These are phyloP conservation scores for Yponomeuta malinellus DNA, from an alignment of 2,888 invertebrate species.

Conservation along the genomic window DNA sequence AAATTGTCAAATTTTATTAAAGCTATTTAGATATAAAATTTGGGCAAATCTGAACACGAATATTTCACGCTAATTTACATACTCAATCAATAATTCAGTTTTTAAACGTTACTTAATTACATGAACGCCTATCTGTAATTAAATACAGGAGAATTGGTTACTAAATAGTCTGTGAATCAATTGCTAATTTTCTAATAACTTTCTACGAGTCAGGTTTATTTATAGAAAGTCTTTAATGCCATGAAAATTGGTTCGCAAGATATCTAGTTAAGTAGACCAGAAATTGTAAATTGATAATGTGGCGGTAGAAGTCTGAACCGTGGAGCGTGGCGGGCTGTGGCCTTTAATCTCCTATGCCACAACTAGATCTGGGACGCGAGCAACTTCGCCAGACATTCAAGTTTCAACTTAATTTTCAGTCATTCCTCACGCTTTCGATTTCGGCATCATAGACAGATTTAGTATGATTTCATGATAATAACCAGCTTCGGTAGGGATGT, in stretches of 20 bases:
- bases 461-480: too few species aligned
- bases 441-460: background rate
- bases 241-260: conserved; percentile 9
- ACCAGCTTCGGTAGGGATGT: too few species aligned
- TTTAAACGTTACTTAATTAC: background rate
- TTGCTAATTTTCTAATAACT: background rate
- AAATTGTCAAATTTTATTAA: background rate
- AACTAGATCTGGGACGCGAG: conserved; percentile 31
- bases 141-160: conserved; percentile 3
- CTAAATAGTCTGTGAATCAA: background rate
- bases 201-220: background rate
- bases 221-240: conserved; percentile 10
- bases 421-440: conserved; percentile 16
- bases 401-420: conserved; percentile 55
- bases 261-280: conserved; percentile 25
- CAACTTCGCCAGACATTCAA: conserved; percentile 34
- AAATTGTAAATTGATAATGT: conserved; percentile 46
- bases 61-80: too few species aligned
- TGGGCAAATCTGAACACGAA: too few species aligned
- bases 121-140: background rate
- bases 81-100: too few species aligned
- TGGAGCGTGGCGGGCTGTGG: conserved; percentile 11
- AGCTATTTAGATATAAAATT: background rate
- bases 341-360: conserved; percentile 20
- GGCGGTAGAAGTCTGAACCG: conserved; percentile 19